A percentile compares a stretch with the other conserved stretches of the same genome.
Evolutionary conservation across 2,113 vertebrate genomes (phyloP).

Genomic region (Thinocorus orbignyianus): DNA sequence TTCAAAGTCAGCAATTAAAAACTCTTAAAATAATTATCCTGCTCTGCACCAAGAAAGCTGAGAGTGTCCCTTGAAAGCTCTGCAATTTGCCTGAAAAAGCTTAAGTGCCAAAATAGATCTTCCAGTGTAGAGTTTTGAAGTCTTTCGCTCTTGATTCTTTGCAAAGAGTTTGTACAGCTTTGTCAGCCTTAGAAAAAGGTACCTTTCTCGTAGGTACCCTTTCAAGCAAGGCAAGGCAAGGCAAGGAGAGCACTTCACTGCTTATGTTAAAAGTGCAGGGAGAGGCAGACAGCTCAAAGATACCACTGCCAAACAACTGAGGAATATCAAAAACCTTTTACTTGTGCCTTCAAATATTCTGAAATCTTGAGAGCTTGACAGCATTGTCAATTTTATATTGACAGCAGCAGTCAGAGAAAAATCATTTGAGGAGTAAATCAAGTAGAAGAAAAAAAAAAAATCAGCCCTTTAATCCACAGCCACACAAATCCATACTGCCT

Average conservation of each 20-base stretch:
- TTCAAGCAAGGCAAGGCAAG: conserved; percentile 16
- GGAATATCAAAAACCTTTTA: conserved; percentile 29
- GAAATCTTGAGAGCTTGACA: conserved; percentile 47
- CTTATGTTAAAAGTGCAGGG: background rate
- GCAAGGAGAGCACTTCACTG: background rate
- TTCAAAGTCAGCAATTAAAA: background rate
- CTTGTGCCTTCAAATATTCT: background rate
- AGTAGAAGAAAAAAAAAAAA: background rate
- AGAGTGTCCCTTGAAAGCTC: background rate
- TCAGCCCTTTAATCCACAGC: background rate
- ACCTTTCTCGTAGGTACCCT: background rate
- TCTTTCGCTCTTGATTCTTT: background rate
- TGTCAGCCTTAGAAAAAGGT: background rate
- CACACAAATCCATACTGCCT: conserved; percentile 34
- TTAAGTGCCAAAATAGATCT: conserved; percentile 9
- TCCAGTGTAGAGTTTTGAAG: background rate
- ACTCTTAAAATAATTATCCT: background rate
- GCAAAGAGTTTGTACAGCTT: conserved; percentile 30
- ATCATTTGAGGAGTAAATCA: conserved; percentile 41
- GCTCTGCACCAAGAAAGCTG: background rate
- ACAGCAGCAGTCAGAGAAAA: conserved; percentile 48
- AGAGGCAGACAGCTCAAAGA: conserved; percentile 12
- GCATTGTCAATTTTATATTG: conserved; percentile 53
- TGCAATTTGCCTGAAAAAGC: background rate
- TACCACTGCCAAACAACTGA: background rate